Conservation (phyloP, 2,888 invertebrate genomes). For the Spatulosminthurus flaviceps region DNA sequence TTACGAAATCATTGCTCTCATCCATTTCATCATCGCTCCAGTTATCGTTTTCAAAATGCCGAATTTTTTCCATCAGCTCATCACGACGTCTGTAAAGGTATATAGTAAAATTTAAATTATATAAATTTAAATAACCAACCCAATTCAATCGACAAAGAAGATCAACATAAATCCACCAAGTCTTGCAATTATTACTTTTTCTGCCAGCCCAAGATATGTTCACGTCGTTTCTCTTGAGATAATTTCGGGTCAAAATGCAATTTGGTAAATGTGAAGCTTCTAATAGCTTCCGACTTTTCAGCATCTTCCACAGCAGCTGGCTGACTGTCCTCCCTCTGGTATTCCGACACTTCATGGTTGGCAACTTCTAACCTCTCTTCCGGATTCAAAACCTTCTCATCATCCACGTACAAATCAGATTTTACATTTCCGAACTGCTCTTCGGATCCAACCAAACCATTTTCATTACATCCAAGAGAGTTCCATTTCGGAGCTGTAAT, state of each 20-base stretch:
- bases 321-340: not conserved
- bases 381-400: not conserved
- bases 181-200: slow-evolving; percentile 50
- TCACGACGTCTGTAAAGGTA: slow-evolving; percentile 69
- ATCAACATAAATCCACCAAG: too few relatives aligned
- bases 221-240: slow-evolving; percentile 57
- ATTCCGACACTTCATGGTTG: not conserved
- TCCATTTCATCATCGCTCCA: slow-evolving; percentile 66
- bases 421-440: not conserved
- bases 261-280: slow-evolving; percentile 37
- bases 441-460: not conserved
- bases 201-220: slow-evolving; percentile 56
- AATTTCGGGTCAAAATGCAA: slow-evolving; percentile 48
- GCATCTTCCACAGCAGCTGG: not conserved
- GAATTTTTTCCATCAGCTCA: slow-evolving; percentile 68
- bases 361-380: slow-evolving; percentile 3
- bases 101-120: slow-evolving; percentile 24
- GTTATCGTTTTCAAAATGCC: slow-evolving; percentile 69
- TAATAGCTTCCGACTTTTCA: not conserved
- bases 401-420: too few relatives aligned
- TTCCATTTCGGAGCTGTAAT: not conserved
- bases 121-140: too few relatives aligned
- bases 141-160: too few relatives aligned
- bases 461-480: not conserved
- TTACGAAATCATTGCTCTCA: slow-evolving; percentile 65